Percentiles rank a stretch among this genome's conserved stretches.
phyloP scores from a whole-genome alignment of 2,113 vertebrate genomes.

The Brachyhypopomus gauderio region DNA sequence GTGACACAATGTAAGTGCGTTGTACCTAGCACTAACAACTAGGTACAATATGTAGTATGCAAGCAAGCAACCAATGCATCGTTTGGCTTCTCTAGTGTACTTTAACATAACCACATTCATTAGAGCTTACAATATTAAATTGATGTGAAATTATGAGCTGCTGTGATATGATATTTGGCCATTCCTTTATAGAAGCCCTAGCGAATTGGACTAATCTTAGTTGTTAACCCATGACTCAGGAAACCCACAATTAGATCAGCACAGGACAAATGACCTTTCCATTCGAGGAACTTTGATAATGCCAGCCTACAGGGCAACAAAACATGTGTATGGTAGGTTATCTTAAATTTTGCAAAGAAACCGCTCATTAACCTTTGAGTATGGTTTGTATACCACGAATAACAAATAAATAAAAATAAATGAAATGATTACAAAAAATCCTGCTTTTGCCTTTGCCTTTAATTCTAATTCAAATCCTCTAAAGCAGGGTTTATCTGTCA shows the following conservation, averaged over 20 bases:
- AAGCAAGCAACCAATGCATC: neutral
- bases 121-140: constrained; percentile 3
- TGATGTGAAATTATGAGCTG: neutral
- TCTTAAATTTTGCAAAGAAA: constrained; percentile 62
- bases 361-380: constrained; percentile 70
- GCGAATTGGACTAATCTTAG: constrained; percentile 30
- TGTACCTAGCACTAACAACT: neutral
- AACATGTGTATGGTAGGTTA: constrained; percentile 62
- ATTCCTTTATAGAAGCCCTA: constrained; percentile 21
- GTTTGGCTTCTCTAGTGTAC: neutral
- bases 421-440: too few relatives aligned
- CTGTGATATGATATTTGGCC: constrained; percentile 13
- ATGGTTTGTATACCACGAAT: constrained; percentile 59
- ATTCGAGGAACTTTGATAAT: constrained; percentile 66
- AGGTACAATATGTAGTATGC: neutral
- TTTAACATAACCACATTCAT: neutral
- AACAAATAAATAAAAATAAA: neutral
- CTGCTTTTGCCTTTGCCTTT: neutral
- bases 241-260: constrained; percentile 62
- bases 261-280: constrained; percentile 71
- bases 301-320: constrained; percentile 61
- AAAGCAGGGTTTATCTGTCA: neutral
- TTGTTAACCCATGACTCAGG: constrained; percentile 30
- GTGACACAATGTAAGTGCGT: neutral
- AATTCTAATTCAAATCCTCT: neutral